Percentiles rank a stretch among this genome's conserved stretches.
Evolutionary conservation across 2,113 vertebrate species (phyloP).

Genomic region (Centropristis striata): DNA sequence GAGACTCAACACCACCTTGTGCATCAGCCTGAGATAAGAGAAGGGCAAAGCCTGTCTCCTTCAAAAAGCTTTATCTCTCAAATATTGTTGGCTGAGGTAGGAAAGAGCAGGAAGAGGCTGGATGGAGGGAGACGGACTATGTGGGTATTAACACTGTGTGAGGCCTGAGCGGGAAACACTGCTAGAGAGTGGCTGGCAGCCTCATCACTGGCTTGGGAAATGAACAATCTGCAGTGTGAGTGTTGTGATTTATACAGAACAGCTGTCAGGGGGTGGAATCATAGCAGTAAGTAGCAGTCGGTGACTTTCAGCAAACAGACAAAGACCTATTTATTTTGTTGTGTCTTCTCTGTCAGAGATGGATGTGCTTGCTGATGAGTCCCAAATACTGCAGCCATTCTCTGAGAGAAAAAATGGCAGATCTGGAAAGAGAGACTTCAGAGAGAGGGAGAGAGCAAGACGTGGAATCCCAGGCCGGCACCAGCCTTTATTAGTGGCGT

Average conservation of each 20-base stretch:
- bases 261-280: slow-evolving; percentile 62
- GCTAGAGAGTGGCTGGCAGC: slow-evolving; percentile 68
- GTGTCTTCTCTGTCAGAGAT: slow-evolving; percentile 29
- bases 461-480: slow-evolving; percentile 67
- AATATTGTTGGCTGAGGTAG: slow-evolving; percentile 61
- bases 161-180: slow-evolving; percentile 57
- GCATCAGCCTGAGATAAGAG: slow-evolving; percentile 29
- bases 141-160: slow-evolving; percentile 67
- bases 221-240: slow-evolving; percentile 68
- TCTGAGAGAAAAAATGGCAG: slow-evolving; percentile 5
- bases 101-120: slow-evolving; percentile 51
- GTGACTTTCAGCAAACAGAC: slow-evolving; percentile 50
- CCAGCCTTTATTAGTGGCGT: slow-evolving; percentile 78
- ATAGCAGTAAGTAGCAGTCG: slow-evolving; percentile 29
- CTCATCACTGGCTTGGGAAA: slow-evolving; percentile 65
- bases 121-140: slow-evolving; percentile 63
- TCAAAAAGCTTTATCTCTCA: slow-evolving; percentile 47
- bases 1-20: slow-evolving; percentile 1
- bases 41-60: slow-evolving; percentile 14
- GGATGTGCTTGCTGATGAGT: slow-evolving; percentile 38
- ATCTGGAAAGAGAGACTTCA: slow-evolving; percentile 41
- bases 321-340: slow-evolving; percentile 60
- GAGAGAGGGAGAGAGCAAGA: slow-evolving; percentile 51
- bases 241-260: slow-evolving; percentile 72
- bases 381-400: slow-evolving; percentile 24